These are phyloP conservation scores for Gallinago undulata DNA, from an alignment of 2,113 vertebrate genomes.

Conservation along the genomic window DNA sequence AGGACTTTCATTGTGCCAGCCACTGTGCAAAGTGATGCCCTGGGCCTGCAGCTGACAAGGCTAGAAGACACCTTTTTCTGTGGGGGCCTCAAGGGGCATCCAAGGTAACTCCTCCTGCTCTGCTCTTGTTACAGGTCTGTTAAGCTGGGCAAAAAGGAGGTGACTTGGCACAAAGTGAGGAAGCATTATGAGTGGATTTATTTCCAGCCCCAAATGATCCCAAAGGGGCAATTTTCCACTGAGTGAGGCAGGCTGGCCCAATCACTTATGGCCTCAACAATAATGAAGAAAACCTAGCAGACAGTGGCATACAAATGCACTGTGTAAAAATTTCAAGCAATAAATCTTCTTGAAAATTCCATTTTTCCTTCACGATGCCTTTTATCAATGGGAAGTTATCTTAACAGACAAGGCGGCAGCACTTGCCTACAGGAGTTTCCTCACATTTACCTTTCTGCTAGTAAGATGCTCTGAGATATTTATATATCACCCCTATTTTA, in stretches of 20 bases:
- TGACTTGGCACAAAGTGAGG: not conserved
- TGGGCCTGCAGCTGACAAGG: not conserved
- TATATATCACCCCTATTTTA: slow-evolving; percentile 15
- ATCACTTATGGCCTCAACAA: not conserved
- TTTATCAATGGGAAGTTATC: slow-evolving; percentile 4
- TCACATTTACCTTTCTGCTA: slow-evolving; percentile 7
- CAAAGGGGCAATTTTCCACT: slow-evolving; percentile 1
- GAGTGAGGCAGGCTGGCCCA: not conserved
- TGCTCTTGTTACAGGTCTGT: not conserved
- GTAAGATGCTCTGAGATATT: slow-evolving; percentile 4
- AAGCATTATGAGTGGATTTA: not conserved
- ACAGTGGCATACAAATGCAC: not conserved
- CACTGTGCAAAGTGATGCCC: not conserved
- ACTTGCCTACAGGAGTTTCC: slow-evolving; percentile 20
- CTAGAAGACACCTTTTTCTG: not conserved
- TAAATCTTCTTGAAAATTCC: not conserved
- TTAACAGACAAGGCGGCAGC: slow-evolving; percentile 18
- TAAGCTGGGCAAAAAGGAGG: not conserved
- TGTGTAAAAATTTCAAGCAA: not conserved
- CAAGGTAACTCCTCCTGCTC: not conserved
- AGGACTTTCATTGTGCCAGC: not conserved
- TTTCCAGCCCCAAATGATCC: not conserved
- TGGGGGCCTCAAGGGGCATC: not conserved
- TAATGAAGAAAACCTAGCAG: not conserved
- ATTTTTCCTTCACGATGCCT: not conserved